These are phyloP conservation scores for Pristis pectinata DNA, from an alignment of 2,797 vertebrate genomes.

Conservation along the genomic window DNA sequence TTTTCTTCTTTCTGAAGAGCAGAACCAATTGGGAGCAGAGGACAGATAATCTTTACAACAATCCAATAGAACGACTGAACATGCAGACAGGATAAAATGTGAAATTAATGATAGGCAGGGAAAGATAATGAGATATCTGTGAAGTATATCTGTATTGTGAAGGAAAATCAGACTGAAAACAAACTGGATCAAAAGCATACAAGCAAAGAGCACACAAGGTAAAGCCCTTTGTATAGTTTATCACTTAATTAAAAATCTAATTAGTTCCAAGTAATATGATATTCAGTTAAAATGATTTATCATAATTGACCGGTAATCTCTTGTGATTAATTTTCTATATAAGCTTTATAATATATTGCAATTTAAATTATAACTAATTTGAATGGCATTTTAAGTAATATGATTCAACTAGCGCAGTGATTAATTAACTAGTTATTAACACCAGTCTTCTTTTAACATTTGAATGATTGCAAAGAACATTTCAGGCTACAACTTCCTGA, in stretches of 20 bases:
- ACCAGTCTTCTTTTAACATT: neutral
- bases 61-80: neutral
- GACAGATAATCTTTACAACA: neutral
- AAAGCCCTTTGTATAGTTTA: constrained; percentile 1
- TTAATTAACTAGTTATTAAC: constrained; percentile 20
- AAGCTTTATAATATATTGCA: constrained; percentile 18
- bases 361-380: constrained; percentile 33
- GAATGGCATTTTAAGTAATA: constrained; percentile 21
- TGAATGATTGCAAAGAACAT: neutral
- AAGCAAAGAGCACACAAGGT: constrained; percentile 4
- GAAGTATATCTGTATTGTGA: neutral
- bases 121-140: constrained; percentile 4
- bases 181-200: neutral
- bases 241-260: constrained; percentile 34
- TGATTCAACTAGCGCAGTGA: constrained; percentile 16
- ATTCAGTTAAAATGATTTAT: constrained; percentile 32
- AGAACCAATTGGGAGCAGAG: neutral
- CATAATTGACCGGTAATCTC: constrained; percentile 18
- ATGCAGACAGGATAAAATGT: neutral
- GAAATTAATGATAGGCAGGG: neutral
- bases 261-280: constrained; percentile 25
- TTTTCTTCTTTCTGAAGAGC: neutral
- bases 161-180: neutral
- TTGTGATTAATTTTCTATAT: constrained; percentile 34
- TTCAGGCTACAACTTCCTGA: constrained; percentile 17